Evolutionary conservation across 2,888 invertebrate genomes (phyloP).

Genomic region (Conistra vaccinii): DNA sequence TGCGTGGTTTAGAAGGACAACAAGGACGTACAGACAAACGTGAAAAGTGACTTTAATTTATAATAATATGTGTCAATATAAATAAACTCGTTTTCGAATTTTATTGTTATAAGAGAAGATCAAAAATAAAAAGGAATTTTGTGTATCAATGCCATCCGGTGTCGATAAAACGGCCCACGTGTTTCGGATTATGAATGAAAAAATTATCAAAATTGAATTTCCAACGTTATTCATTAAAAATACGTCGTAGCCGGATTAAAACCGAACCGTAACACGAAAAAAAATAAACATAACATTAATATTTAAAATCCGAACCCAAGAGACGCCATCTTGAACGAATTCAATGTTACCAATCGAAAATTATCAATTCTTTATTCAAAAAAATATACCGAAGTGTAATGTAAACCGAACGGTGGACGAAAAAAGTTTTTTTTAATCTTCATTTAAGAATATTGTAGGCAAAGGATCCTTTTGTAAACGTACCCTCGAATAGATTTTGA

Average conservation of each 20-base stretch:
- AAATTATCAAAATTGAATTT: neutral
- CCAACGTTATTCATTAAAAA: neutral
- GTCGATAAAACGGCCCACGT: too few species aligned
- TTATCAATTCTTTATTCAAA: constrained; percentile 64
- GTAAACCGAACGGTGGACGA: constrained; percentile 41
- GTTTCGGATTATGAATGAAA: neutral
- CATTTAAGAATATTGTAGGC: constrained; percentile 53
- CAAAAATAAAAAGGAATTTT: too few species aligned
- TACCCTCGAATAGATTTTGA: constrained; percentile 60
- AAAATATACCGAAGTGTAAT: constrained; percentile 60
- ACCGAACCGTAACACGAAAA: neutral
- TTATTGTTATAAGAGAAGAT: too few species aligned
- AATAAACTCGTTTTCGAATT: too few species aligned
- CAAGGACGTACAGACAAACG: too few species aligned
- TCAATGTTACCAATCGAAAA: constrained; percentile 55
- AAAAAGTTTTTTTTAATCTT: constrained; percentile 62
- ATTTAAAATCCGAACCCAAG: constrained; percentile 39
- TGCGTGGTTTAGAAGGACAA: too few species aligned
- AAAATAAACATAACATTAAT: constrained; percentile 30
- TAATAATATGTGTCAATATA: too few species aligned
- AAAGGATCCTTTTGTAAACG: constrained; percentile 59
- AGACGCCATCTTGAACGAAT: constrained; percentile 48
- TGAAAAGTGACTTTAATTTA: too few species aligned
- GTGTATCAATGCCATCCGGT: too few species aligned
- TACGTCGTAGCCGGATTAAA: neutral